Evolutionary conservation across 2,113 vertebrate species (phyloP).

Genomic region (Clarias gariepinus): DNA sequence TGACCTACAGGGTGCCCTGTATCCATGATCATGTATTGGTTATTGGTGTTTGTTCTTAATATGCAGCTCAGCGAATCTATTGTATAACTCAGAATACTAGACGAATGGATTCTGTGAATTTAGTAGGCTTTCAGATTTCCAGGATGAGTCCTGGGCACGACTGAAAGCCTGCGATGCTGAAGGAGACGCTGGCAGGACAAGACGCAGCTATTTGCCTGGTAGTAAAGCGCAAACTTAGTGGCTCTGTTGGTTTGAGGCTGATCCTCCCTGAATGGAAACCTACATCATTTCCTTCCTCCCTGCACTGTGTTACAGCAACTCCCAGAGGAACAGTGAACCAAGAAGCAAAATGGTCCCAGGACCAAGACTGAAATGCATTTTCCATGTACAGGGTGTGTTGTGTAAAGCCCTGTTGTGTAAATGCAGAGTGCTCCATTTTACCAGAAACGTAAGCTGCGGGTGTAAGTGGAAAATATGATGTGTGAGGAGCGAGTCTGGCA

Average conservation of each 20-base stretch:
- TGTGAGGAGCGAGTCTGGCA: conserved; percentile 22
- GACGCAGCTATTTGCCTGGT: neutral
- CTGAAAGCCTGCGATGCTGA: neutral
- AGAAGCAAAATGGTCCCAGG: conserved; percentile 14
- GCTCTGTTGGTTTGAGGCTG: neutral
- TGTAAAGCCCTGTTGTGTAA: conserved; percentile 35
- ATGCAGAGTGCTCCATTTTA: conserved; percentile 31
- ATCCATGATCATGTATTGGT: too few relatives aligned
- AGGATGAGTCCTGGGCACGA: neutral
- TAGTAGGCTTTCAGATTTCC: neutral
- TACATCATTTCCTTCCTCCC: neutral
- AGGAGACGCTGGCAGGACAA: neutral
- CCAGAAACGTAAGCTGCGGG: conserved; percentile 23
- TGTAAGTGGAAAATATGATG: conserved; percentile 41
- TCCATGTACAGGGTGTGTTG: conserved; percentile 32
- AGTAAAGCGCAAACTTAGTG: neutral
- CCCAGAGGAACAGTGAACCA: conserved; percentile 31
- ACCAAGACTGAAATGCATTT: conserved; percentile 36
- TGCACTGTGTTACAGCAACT: conserved; percentile 14
- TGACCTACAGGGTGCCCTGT: too few relatives aligned
- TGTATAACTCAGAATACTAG: neutral
- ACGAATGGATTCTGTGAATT: neutral
- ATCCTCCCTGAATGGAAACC: neutral
- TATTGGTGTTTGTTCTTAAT: neutral
- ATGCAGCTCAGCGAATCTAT: neutral